These are phyloP conservation scores for fruit fly (Drosophila melanogaster) DNA, from an alignment of 1,140 invertebrate species.

Conservation along the genomic window DNA sequence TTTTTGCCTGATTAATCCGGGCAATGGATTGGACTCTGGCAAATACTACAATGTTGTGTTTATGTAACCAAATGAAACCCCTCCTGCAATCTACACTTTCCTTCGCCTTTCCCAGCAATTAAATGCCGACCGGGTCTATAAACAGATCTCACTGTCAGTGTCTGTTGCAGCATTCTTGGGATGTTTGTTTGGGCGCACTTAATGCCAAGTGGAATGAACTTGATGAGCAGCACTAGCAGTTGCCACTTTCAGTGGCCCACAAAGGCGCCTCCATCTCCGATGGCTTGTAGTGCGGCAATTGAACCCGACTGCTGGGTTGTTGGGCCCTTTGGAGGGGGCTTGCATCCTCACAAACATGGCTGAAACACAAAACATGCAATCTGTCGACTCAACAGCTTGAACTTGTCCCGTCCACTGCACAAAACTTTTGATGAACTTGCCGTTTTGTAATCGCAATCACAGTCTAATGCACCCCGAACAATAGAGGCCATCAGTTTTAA, in stretches of 20 bases:
- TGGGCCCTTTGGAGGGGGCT: neutral
- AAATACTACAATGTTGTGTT: conserved; percentile 6
- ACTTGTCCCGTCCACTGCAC: conserved; percentile 58
- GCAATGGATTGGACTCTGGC: conserved; percentile 11
- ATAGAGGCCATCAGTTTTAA: conserved; percentile 8
- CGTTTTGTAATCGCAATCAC: conserved; percentile 18
- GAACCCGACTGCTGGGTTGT: conserved; percentile 34
- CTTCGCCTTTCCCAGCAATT: conserved; percentile 49
- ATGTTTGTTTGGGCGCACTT: conserved; percentile 68
- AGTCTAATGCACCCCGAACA: conserved; percentile 15
- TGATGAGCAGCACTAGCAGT: conserved; percentile 65
- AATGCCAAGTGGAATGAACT: conserved; percentile 83
- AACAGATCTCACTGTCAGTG: conserved; percentile 80
- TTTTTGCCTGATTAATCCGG: conserved; percentile 27
- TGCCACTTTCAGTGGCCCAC: conserved; percentile 42
- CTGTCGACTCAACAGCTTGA: conserved; percentile 58
- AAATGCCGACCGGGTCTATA: conserved; percentile 74
- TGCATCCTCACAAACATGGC: conserved; percentile 52
- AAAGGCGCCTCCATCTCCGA: conserved; percentile 44
- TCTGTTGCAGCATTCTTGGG: conserved; percentile 71
- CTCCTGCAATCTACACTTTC: neutral
- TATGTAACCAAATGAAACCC: conserved; percentile 41
- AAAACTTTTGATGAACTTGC: conserved; percentile 61
- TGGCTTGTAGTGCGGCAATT: conserved; percentile 55
- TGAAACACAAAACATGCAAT: conserved; percentile 73